phyloP scores from a whole-genome alignment of 2,888 invertebrate species.

The Tenthredo scrophulariae region DNA sequence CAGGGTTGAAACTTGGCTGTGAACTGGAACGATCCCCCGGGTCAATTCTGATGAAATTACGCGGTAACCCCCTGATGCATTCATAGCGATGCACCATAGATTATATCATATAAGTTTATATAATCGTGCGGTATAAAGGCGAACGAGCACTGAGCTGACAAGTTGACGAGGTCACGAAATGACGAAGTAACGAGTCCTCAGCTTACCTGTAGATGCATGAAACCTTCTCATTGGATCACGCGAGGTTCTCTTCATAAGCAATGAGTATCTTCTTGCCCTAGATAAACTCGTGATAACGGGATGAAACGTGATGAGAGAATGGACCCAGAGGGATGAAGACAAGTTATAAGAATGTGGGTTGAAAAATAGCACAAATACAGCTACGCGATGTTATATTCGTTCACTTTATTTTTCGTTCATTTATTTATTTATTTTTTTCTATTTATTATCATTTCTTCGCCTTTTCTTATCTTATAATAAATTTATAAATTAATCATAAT shows the following conservation, averaged over 20 bases:
- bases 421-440: background rate
- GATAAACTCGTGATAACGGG: conserved; percentile 32
- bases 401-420: background rate
- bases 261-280: conserved; percentile 17
- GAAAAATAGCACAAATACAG: background rate
- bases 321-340: background rate
- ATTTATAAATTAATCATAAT: conserved; percentile 30
- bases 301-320: conserved; percentile 30
- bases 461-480: background rate
- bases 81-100: conserved; percentile 19
- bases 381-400: background rate
- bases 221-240: conserved; percentile 25
- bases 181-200: conserved; percentile 36
- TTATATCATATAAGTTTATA: background rate
- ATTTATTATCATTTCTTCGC: background rate
- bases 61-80: conserved; percentile 41
- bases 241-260: conserved; percentile 39
- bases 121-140: conserved; percentile 18
- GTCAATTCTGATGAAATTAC: conserved; percentile 51
- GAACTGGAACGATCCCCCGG: conserved; percentile 18
- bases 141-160: conserved; percentile 35
- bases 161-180: conserved; percentile 28
- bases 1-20: conserved; percentile 24
- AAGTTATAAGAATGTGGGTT: background rate
- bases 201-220: conserved; percentile 44